Evolutionary conservation across 2,797 vertebrate genomes (phyloP).

Genomic region (Oryzias dopingdopingensis): DNA sequence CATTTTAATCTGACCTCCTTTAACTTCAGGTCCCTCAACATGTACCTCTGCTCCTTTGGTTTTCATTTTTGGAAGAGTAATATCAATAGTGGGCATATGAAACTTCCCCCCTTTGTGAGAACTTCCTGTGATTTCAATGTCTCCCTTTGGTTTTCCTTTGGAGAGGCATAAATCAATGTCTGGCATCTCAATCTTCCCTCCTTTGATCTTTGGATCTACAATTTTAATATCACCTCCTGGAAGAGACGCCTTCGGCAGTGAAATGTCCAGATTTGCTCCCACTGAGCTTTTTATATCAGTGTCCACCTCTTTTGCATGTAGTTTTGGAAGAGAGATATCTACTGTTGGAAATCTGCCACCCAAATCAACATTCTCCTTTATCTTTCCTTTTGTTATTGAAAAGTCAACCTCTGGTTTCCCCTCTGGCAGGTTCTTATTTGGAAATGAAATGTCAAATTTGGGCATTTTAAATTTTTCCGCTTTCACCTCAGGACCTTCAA

Average conservation of each 20-base stretch:
- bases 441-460: conserved; percentile 47
- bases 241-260: no score
- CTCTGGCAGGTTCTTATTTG: conserved; percentile 30
- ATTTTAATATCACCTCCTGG: background rate
- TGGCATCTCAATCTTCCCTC: conserved; percentile 46
- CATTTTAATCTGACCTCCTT: conserved; percentile 34
- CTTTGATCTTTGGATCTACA: conserved; percentile 39
- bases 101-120: conserved; percentile 46
- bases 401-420: conserved; percentile 16
- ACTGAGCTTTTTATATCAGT: no score
- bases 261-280: no score
- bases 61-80: conserved; percentile 53
- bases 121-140: conserved; percentile 33
- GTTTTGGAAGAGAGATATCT: no score
- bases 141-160: conserved; percentile 36
- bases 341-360: no score
- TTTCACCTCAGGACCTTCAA: conserved; percentile 41
- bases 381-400: background rate
- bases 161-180: conserved; percentile 56
- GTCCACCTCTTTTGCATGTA: no score
- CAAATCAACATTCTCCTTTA: no score
- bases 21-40: conserved; percentile 10
- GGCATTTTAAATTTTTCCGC: conserved; percentile 44
- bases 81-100: conserved; percentile 44
- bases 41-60: conserved; percentile 37